Evolutionary conservation across 1,140 invertebrate genomes (phyloP).

Genomic region (Dinoponera quadriceps): DNA sequence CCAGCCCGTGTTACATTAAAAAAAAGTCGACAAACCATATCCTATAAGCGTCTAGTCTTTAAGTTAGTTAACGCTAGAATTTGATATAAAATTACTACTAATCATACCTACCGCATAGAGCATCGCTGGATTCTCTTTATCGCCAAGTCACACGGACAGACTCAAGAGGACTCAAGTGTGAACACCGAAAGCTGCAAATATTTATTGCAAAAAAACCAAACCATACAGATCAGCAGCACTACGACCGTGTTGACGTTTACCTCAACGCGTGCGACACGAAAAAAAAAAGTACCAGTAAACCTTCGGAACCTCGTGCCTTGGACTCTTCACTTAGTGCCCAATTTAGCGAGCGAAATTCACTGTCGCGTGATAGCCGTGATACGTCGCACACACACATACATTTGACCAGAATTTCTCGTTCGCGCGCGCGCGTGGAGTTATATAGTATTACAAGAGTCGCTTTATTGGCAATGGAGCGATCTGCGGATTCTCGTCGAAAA

Average conservation of each 20-base stretch:
- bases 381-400: slow-evolving; percentile 14
- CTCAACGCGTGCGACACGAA: slow-evolving; percentile 17
- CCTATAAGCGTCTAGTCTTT: slow-evolving; percentile 81
- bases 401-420: slow-evolving; percentile 24
- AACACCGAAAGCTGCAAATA: slow-evolving; percentile 53
- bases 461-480: slow-evolving; percentile 26
- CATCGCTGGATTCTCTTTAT: slow-evolving; percentile 80
- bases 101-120: slow-evolving; percentile 83
- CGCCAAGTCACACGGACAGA: slow-evolving; percentile 60
- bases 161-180: slow-evolving; percentile 69
- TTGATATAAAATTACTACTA: slow-evolving; percentile 81
- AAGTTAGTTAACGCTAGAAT: slow-evolving; percentile 84
- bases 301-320: slow-evolving; percentile 37
- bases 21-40: slow-evolving; percentile 46
- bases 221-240: neutral
- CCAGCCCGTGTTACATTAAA: slow-evolving; percentile 52
- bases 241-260: slow-evolving; percentile 31
- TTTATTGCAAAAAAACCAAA: slow-evolving; percentile 26
- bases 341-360: too few species aligned
- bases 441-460: slow-evolving; percentile 12
- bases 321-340: slow-evolving; percentile 13
- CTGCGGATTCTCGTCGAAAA: slow-evolving; percentile 19
- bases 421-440: slow-evolving; percentile 4
- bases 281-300: slow-evolving; percentile 34
- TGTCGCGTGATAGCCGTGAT: neutral